Evolutionary conservation across 2,797 vertebrate genomes (phyloP).

Genomic region (Poliocrania exsul): DNA sequence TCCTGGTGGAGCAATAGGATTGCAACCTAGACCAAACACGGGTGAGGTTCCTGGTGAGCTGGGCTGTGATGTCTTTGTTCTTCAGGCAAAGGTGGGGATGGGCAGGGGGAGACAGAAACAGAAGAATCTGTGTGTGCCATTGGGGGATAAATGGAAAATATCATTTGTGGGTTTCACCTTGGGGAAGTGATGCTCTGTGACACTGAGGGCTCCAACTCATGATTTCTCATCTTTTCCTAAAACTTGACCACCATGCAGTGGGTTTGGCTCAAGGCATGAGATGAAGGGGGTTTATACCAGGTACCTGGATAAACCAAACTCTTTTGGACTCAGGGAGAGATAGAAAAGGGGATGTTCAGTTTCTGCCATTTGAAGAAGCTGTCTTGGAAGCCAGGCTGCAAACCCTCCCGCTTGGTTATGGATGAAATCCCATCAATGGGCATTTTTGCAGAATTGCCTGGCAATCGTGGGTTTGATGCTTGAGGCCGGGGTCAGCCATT

Average conservation of each 20-base stretch:
- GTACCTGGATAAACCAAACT: not conserved
- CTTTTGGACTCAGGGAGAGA: fast-evolving
- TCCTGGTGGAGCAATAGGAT: not conserved
- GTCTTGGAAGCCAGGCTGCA: not conserved
- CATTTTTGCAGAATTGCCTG: not conserved
- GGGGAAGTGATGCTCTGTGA: not conserved
- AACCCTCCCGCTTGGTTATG: not conserved
- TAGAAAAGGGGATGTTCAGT: not conserved
- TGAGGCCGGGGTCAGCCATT: not conserved
- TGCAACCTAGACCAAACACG: not conserved
- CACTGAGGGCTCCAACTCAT: fast-evolving
- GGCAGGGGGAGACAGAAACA: not conserved
- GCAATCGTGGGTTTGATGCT: not conserved
- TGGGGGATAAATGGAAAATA: not conserved
- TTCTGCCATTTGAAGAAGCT: not conserved
- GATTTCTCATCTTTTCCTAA: not conserved
- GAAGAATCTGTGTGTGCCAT: not conserved
- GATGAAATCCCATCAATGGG: conserved; percentile 47
- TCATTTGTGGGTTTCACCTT: not conserved
- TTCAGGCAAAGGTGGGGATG: conserved; percentile 38
- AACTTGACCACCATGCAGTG: fast-evolving
- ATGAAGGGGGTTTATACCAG: not conserved
- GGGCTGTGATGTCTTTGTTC: conserved; percentile 60
- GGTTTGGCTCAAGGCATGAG: not conserved
- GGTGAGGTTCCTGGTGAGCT: conserved; percentile 44